A percentile compares a stretch with the other conserved stretches of the same genome.
phyloP scores from a whole-genome alignment of 1,140 invertebrate species.

The Zaprionus ornatus region DNA sequence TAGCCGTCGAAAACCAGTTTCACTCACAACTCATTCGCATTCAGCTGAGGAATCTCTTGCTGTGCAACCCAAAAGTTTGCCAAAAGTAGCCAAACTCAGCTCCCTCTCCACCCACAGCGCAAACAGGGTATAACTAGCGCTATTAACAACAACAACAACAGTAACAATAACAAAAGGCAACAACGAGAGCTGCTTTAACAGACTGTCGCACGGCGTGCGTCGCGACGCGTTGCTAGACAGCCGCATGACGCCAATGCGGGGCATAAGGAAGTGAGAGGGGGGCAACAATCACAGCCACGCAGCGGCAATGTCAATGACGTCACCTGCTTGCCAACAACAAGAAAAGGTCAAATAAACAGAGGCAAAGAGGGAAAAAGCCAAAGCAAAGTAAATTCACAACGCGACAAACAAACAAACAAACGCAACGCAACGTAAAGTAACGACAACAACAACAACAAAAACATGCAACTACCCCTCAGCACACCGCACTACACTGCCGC shows the following conservation, averaged over 20 bases:
- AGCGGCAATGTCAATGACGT: conserved; percentile 26
- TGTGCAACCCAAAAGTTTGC: neutral
- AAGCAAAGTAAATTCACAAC: conserved; percentile 1
- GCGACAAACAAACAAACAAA: conserved; percentile 23
- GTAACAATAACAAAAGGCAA: neutral
- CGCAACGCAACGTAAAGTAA: neutral
- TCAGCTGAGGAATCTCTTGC: neutral
- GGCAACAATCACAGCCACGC: conserved; percentile 30
- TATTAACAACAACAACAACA: conserved; percentile 3
- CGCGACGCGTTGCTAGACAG: conserved; percentile 45
- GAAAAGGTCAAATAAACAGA: conserved; percentile 7
- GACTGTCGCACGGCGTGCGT: conserved; percentile 7
- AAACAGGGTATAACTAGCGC: conserved; percentile 19
- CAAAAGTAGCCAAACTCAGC: neutral
- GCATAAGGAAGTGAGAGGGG: neutral
- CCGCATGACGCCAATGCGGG: conserved; percentile 36
- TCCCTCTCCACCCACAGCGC: neutral
- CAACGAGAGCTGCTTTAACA: neutral
- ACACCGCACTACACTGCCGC: neutral
- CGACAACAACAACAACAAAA: too few species aligned
- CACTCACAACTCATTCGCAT: neutral
- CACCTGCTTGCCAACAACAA: conserved; percentile 25
- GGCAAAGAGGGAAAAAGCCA: conserved; percentile 1
- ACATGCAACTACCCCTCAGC: neutral
- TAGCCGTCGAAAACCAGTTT: neutral